Base-by-base conservation (phyloP, 2,888 invertebrate genomes). In the Chloroclysta siterata region DNA sequence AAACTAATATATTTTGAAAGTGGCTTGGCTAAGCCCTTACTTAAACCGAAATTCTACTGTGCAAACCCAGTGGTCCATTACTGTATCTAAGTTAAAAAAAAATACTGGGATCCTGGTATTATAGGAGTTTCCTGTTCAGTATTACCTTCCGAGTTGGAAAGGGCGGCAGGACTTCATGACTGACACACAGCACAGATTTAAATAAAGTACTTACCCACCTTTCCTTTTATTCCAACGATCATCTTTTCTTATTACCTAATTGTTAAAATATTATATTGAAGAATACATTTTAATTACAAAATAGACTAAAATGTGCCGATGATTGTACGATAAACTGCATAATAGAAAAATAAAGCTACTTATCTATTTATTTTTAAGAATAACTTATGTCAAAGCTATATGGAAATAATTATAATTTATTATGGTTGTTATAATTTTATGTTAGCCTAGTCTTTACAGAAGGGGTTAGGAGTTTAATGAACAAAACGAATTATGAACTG, bases 401-500 rank as follows among this genome's bases (percentile, higher is more conserved):
- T 65, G 70, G 58, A 65, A 61, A 65, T 68, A 60, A 68, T 71
- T 63, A 72, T 75, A 71, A 72, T 72, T 75, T 72, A 74, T 73
- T 74, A 69, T 69, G 73, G 72, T 77, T 76, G 72, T 78, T 76
- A 71, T 75, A 73, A 69, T 72, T 71, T 74, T 74, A 72, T 72
- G 69, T 74, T 78, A 79, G 81, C 72, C 81, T 81, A 83, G 81
- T 83, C 82, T 78, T n/a, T 74, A 72, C 68, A 71, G 67, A 74
- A 61, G 69, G 63, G 54, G 68, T 66, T 65, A 68, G 60, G 66
- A 71, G 72, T 72, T 57, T 70, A 67, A 66, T 66, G 73, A 74
- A 76, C 73, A 76, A 76, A 73, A 74, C 73, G 70, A 75, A 74
- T 71, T 69, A 69, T 8, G 36, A 11, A 39, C 59, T 69, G 47